phyloP scores from a whole-genome alignment of 2,888 invertebrate genomes.

The Ctena decussata region DNA sequence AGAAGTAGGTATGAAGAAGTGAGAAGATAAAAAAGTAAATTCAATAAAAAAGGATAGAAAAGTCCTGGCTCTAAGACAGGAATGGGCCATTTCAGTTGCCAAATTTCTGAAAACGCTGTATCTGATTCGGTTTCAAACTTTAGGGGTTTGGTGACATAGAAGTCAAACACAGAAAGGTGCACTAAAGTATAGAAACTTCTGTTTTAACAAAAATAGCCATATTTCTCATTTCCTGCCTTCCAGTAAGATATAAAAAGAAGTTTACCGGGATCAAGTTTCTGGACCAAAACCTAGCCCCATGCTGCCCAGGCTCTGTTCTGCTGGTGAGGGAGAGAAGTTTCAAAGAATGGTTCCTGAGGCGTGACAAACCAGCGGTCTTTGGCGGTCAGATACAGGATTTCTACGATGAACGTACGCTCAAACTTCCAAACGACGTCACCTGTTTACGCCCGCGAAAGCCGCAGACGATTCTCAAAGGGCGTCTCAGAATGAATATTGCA shows the following conservation, averaged over 20 bases:
- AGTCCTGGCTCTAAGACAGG: too few species aligned
- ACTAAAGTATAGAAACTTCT: too few species aligned
- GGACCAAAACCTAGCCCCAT: conserved; percentile 55
- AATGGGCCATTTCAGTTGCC: too few species aligned
- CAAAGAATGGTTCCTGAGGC: conserved; percentile 20
- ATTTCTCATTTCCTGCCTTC: not conserved
- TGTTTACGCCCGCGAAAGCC: not conserved
- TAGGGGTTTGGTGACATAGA: too few species aligned
- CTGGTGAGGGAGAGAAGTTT: conserved; percentile 35
- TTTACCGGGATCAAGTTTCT: conserved; percentile 55
- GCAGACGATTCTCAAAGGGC: not conserved
- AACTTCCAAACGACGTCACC: not conserved
- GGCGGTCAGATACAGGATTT: conserved; percentile 62
- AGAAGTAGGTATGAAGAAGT: too few species aligned
- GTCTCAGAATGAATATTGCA: not conserved
- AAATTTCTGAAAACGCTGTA: too few species aligned
- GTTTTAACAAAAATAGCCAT: too few species aligned
- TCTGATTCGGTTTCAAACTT: too few species aligned
- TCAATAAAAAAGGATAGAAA: too few species aligned
- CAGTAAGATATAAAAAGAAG: not conserved
- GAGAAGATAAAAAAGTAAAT: too few species aligned
- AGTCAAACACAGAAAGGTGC: too few species aligned
- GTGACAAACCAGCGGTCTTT: conserved; percentile 25
- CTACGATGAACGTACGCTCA: conserved; percentile 38
- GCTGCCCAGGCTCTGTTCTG: conserved; percentile 62